phyloP scores from a whole-genome alignment of 1,140 invertebrate genomes.

The Drosophila suzukii region DNA sequence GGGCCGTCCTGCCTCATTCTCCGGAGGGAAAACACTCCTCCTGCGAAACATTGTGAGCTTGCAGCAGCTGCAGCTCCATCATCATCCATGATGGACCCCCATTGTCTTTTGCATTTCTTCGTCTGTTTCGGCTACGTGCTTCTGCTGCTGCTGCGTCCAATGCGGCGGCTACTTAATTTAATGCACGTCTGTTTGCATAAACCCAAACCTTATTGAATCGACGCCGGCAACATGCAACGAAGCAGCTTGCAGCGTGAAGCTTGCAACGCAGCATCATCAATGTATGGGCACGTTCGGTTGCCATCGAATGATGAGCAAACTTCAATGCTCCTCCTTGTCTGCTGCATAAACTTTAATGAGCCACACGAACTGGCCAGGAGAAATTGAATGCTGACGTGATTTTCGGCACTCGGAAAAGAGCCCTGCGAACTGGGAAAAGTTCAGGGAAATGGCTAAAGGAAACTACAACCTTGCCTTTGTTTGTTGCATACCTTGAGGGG shows the following conservation, averaged over 20 bases:
- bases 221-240: slow-evolving; percentile 26
- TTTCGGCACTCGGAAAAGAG: slow-evolving; percentile 38
- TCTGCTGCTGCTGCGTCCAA: slow-evolving; percentile 41
- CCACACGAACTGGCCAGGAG: slow-evolving; percentile 69
- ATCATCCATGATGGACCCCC: slow-evolving; percentile 24
- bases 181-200: slow-evolving; percentile 83
- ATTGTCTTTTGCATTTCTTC: slow-evolving; percentile 70
- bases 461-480: slow-evolving; percentile 31
- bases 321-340: slow-evolving; percentile 65
- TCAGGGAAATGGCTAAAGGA: slow-evolving; percentile 34
- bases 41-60: slow-evolving; percentile 59
- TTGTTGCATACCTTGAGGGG: slow-evolving; percentile 76
- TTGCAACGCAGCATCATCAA: slow-evolving; percentile 63
- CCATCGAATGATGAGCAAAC: slow-evolving; percentile 78
- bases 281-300: slow-evolving; percentile 75
- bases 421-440: slow-evolving; percentile 20
- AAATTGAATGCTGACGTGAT: slow-evolving; percentile 82
- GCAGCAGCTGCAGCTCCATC: slow-evolving; percentile 50
- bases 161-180: slow-evolving; percentile 77
- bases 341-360: slow-evolving; percentile 79
- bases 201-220: slow-evolving; percentile 80
- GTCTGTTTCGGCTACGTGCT: slow-evolving; percentile 63
- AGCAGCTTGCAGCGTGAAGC: slow-evolving; percentile 16
- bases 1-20: neutral
- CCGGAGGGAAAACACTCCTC: neutral